Evolutionary conservation across 2,797 vertebrate genomes (phyloP), one percentile per base, ranked within the genome.

Genomic region (Megalops cyprinoides): DNA sequence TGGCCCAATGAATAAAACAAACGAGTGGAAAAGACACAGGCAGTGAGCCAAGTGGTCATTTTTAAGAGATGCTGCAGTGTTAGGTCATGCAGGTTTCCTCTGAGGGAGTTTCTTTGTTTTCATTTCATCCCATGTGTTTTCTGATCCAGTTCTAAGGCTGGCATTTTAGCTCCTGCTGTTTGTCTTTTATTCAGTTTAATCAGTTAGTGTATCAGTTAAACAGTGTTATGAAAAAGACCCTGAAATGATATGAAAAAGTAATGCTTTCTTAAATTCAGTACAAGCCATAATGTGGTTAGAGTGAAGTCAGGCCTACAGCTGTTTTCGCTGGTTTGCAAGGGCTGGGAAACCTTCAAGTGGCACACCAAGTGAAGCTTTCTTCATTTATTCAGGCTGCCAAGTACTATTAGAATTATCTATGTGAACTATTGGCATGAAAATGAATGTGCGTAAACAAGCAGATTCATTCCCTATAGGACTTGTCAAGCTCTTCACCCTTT

Each of bases 1-100:
- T 42, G 37, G 37, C 65, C 18, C 65, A 4, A 42, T 69, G 65
- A 69, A 69, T 69, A 69, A 69, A 69, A 69, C 65, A 69, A 42
- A 69, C 20, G 18, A 18, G 18, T n/a, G 20, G 42, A 42, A 34
- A 69, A 42, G 65, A 69, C 37, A 9, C 37, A 20, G 65, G 18
- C 37, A 8, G 15, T 23, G 65, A 69, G 34, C 65, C 65, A 42
- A 69, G 18, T 3, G 18, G 15, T 42, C 37, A 42, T n/a, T 58
- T 69, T 69, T 18, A 42, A 37, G 51, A 10, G 10, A 42, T 8
- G 37, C 37, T 39, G 15, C 14, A 34, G 1, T 18, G 65, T 42
- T 39, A 42, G 65, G 65, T 28, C 65, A n/a, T 1, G 7, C 15
- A 69, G 65, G 34, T 42, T 23, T 69, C 34, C 65, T 15, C 12